Percentiles rank a stretch among this genome's conserved stretches.
Evolutionary conservation across 2,888 invertebrate species (phyloP).

Genomic region (Lysandra bellargus): DNA sequence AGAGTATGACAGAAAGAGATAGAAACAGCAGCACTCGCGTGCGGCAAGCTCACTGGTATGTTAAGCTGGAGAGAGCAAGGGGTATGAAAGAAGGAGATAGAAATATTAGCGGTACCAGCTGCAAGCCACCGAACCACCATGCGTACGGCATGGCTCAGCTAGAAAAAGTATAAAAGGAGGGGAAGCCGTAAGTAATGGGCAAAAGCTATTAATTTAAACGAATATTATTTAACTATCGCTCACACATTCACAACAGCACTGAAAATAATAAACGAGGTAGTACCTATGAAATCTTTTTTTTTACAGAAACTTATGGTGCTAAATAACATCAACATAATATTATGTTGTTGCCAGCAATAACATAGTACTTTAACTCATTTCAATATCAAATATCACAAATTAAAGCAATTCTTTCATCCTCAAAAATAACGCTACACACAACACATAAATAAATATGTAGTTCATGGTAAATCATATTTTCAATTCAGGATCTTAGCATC

Average conservation of each 20-base stretch:
- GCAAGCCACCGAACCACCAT: too few species aligned
- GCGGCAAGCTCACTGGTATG: conserved; percentile 90
- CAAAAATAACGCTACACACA: neutral
- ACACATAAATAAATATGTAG: neutral
- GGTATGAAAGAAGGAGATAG: conserved; percentile 3
- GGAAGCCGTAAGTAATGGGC: too few species aligned
- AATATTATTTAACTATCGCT: too few species aligned
- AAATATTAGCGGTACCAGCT: neutral
- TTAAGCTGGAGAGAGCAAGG: conserved; percentile 81
- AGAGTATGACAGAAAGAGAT: conserved; percentile 1
- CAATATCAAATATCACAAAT: neutral
- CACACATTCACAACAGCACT: too few species aligned
- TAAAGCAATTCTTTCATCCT: neutral
- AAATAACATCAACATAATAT: too few species aligned
- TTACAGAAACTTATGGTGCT: too few species aligned
- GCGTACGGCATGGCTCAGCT: too few species aligned
- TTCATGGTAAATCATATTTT: neutral
- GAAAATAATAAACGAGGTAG: too few species aligned
- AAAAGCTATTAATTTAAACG: too few species aligned
- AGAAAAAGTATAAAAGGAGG: too few species aligned
- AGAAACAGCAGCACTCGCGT: conserved; percentile 63
- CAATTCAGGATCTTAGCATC: neutral
- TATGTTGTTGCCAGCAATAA: too few species aligned
- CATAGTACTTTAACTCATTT: neutral
- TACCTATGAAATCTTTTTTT: too few species aligned